Conservation (phyloP, 2,113 vertebrate species). For the Andinoacara biseriatus region DNA sequence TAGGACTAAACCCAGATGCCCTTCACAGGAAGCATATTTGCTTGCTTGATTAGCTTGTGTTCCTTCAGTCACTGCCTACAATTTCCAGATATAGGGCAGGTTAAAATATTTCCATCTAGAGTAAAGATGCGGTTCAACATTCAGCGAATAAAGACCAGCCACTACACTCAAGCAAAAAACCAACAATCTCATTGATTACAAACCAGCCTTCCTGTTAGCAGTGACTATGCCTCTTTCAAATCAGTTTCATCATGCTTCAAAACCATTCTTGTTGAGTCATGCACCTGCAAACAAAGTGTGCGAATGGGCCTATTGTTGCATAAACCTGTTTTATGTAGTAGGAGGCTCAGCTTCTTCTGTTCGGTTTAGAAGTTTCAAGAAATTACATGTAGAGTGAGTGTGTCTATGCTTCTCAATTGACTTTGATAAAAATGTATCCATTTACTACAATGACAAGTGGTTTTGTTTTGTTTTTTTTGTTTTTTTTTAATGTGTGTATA, state of each 20-base stretch:
- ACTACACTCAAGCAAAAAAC: background rate
- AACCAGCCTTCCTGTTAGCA: background rate
- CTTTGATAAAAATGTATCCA: background rate
- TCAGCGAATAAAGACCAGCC: background rate
- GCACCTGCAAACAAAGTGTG: conserved; percentile 8
- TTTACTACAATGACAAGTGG: background rate
- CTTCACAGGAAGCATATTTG: too few relatives aligned
- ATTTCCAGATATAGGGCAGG: background rate
- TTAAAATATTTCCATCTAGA: background rate
- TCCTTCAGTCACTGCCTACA: background rate
- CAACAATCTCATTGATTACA: background rate
- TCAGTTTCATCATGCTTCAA: conserved; percentile 13
- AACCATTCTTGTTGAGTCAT: conserved; percentile 26
- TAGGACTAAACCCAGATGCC: background rate
- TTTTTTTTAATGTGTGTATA: too few relatives aligned
- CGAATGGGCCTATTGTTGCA: conserved; percentile 6
- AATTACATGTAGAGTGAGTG: background rate
- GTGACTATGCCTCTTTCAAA: background rate
- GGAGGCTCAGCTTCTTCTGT: background rate
- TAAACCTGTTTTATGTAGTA: conserved; percentile 2
- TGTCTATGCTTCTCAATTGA: background rate
- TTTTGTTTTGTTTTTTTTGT: too few relatives aligned
- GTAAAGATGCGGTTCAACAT: background rate
- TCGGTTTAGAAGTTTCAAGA: background rate
- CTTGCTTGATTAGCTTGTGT: background rate